These are phyloP conservation scores for Rhabdophis nuchalis DNA, from an alignment of 2,797 vertebrate species.

Conservation along the genomic window DNA sequence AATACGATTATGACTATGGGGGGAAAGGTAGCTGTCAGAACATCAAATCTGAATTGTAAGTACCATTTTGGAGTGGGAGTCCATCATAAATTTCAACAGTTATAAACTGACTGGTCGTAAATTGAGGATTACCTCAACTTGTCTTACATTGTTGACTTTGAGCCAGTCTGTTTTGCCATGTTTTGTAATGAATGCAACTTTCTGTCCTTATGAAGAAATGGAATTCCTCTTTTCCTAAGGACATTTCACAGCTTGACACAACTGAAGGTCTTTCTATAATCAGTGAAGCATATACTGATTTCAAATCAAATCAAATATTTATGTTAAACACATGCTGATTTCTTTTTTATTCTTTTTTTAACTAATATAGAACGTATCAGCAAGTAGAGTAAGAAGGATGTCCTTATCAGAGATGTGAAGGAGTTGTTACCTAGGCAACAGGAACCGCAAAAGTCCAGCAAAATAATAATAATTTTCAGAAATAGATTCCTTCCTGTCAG, in stretches of 20 bases:
- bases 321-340: neutral
- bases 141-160: neutral
- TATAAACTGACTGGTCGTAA: neutral
- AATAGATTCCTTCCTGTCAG: neutral
- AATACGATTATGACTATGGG: too few species aligned
- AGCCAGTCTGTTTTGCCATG: neutral
- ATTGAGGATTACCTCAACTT: neutral
- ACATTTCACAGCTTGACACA: neutral
- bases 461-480: neutral
- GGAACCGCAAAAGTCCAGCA: neutral
- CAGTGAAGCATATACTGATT: neutral
- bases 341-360: neutral
- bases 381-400: neutral
- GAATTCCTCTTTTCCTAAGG: neutral
- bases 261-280: neutral
- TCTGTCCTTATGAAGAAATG: neutral
- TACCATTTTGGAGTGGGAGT: neutral
- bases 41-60: too few species aligned
- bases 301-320: neutral
- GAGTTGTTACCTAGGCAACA: neutral
- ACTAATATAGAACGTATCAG: neutral
- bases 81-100: neutral
- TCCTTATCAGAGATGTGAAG: neutral
- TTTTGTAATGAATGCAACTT: neutral
- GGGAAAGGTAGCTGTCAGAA: too few species aligned